Conservation (phyloP, 2,113 vertebrate species). For the Pseudonaja textilis region DNA sequence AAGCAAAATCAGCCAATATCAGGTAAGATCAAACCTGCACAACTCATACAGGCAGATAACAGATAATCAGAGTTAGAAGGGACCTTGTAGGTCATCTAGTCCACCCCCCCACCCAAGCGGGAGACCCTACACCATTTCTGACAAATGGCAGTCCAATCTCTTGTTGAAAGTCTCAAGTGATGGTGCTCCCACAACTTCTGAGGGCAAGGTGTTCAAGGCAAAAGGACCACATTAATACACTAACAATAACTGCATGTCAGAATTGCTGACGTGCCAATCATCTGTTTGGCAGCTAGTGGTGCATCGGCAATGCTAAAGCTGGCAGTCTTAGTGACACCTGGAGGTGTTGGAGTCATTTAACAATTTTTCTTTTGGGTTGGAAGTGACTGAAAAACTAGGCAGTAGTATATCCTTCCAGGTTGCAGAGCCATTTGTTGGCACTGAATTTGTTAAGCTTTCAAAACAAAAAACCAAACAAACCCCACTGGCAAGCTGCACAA, state of each 20-base stretch:
- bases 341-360: background rate
- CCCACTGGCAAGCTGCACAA: background rate
- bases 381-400: background rate
- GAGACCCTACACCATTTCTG: too few relatives aligned
- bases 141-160: too few relatives aligned
- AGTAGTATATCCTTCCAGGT: background rate
- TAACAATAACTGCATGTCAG: background rate
- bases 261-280: background rate
- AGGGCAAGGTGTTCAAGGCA: too few relatives aligned
- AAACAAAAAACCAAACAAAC: background rate
- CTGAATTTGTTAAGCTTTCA: background rate
- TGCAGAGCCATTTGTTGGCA: background rate
- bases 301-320: background rate
- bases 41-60: background rate
- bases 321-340: background rate
- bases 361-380: background rate
- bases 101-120: too few relatives aligned
- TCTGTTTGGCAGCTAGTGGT: background rate
- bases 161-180: too few relatives aligned
- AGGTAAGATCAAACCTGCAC: conserved; percentile 64
- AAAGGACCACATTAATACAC: background rate
- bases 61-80: too few relatives aligned
- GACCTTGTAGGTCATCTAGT: too few relatives aligned
- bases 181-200: too few relatives aligned
- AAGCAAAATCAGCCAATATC: conserved; percentile 90